Conservation (phyloP, 2,113 vertebrate genomes). For the Spermophilus dauricus region DNA sequence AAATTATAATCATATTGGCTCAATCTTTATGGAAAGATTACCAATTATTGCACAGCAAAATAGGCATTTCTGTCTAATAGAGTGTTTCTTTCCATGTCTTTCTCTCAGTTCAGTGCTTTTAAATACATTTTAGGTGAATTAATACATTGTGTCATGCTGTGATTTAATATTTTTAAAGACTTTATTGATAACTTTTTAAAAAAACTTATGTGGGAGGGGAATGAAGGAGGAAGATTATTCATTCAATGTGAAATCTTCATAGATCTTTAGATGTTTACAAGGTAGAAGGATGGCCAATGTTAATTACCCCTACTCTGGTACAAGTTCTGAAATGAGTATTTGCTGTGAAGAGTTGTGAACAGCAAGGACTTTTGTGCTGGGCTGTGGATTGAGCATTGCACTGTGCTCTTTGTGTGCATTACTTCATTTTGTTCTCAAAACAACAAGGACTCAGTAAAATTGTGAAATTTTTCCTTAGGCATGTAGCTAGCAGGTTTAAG, state of each 20-base stretch:
- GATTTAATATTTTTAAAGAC: conserved; percentile 64
- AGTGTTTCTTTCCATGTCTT: conserved; percentile 58
- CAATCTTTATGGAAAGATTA: conserved; percentile 81
- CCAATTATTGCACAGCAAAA: conserved; percentile 76
- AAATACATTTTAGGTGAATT: conserved; percentile 66
- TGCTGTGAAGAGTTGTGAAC: neutral
- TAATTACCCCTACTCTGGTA: neutral
- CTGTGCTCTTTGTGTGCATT: no score
- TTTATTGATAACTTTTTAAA: conserved; percentile 69
- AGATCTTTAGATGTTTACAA: neutral
- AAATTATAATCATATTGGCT: conserved; percentile 79
- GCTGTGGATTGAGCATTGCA: no score
- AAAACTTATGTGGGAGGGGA: neutral
- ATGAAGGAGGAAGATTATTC: neutral
- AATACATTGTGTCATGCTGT: conserved; percentile 71
- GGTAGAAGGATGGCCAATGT: neutral
- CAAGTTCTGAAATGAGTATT: neutral
- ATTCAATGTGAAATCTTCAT: conserved; percentile 29
- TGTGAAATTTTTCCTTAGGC: no score
- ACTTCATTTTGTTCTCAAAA: no score
- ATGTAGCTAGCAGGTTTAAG: neutral
- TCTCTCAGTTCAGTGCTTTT: conserved; percentile 68
- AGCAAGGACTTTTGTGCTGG: neutral
- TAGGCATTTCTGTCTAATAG: conserved; percentile 64
- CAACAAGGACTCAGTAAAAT: no score